Percentiles rank a stretch among this genome's conserved stretches.
Evolutionary conservation across 2,113 vertebrate genomes (phyloP).

Genomic region (Anser brachyrhynchus): DNA sequence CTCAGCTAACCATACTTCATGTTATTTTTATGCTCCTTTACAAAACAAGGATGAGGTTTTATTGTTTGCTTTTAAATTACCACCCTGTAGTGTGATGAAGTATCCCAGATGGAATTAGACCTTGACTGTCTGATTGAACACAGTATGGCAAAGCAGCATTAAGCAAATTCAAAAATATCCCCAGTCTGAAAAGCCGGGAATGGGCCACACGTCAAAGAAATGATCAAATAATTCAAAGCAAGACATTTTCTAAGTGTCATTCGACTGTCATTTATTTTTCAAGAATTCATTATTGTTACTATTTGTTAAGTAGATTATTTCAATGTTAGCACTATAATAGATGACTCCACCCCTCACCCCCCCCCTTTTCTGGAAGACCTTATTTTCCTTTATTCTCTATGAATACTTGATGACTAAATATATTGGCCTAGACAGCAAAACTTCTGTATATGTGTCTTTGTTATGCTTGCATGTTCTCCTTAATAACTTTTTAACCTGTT

Average conservation of each 20-base stretch:
- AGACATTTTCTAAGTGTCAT: background rate
- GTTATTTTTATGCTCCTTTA: constrained; percentile 1
- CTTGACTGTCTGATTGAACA: background rate
- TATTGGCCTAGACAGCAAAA: background rate
- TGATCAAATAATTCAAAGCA: background rate
- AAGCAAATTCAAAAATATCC: background rate
- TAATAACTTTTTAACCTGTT: background rate
- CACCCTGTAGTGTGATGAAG: background rate
- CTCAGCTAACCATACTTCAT: background rate
- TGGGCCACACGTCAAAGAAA: background rate
- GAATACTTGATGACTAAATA: background rate
- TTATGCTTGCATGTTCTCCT: background rate
- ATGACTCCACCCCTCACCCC: accelerated
- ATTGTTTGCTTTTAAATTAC: constrained; percentile 6
- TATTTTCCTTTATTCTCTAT: background rate
- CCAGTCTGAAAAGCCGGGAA: background rate
- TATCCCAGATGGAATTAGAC: background rate
- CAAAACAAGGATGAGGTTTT: background rate
- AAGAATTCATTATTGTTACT: background rate
- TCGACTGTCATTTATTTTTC: accelerated
- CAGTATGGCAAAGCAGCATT: background rate
- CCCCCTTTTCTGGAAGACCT: background rate
- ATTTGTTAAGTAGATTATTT: background rate
- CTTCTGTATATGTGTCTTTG: background rate
- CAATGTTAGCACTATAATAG: background rate